A percentile compares a stretch with the other conserved stretches of the same genome.
Evolutionary conservation across 2,888 invertebrate species (phyloP).

Genomic region (Psylliodes chrysocephalus): DNA sequence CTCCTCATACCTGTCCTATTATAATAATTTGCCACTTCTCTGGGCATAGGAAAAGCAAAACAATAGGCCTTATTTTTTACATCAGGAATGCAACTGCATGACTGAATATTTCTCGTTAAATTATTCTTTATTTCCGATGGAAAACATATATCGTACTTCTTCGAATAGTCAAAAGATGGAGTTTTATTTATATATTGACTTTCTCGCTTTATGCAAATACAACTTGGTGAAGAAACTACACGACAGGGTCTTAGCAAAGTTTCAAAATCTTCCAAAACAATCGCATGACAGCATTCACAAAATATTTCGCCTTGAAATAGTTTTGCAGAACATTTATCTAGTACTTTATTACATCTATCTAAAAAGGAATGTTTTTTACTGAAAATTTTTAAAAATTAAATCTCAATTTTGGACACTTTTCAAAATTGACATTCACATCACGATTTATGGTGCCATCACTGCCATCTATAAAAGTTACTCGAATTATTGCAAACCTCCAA

Average conservation of each 20-base stretch:
- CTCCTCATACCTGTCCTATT: conserved; percentile 53
- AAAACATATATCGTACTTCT: conserved; percentile 36
- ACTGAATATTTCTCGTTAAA: conserved; percentile 41
- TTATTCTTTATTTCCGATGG: conserved; percentile 36
- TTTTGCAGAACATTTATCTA: conserved; percentile 51
- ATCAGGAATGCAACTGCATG: conserved; percentile 50
- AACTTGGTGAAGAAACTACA: conserved; percentile 48
- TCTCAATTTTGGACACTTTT: neutral
- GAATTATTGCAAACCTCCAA: too few relatives aligned
- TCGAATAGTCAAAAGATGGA: conserved; percentile 27
- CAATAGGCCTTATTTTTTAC: conserved; percentile 41
- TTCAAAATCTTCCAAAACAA: conserved; percentile 44
- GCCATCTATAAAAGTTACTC: too few relatives aligned
- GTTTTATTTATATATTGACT: conserved; percentile 11
- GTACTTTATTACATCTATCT: conserved; percentile 49
- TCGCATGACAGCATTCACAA: conserved; percentile 44
- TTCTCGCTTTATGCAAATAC: conserved; percentile 36
- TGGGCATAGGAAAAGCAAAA: conserved; percentile 52
- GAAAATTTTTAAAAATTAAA: neutral
- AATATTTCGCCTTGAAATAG: conserved; percentile 53
- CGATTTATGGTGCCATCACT: too few relatives aligned
- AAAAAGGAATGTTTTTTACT: conserved; percentile 30
- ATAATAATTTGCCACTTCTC: conserved; percentile 59
- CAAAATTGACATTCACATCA: neutral
- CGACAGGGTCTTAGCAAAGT: conserved; percentile 40